Base-by-base conservation (phyloP, 2,888 invertebrate genomes). In the Catocala nupta region DNA sequence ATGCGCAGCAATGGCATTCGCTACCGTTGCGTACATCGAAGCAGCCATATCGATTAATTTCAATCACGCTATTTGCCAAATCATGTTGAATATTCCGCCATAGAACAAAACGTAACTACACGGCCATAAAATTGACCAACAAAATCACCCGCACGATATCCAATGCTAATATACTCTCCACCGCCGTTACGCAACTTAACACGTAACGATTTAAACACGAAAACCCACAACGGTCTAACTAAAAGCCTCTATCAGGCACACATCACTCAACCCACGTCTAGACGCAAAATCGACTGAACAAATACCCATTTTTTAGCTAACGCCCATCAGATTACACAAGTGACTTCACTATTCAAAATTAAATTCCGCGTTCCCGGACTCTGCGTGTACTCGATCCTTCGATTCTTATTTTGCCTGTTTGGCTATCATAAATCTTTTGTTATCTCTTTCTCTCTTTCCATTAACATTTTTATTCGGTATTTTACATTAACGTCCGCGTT, bases 361-460 rank as follows among this genome's bases (percentile, higher is more conserved):
- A 78, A 78, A 79, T 76, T 71, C 64, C 59, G 36, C 62, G 54
- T 59, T 48, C 65, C 64, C 59, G 50, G 49, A 13, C 50, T 7
- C 33, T 13, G 50, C 34, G 50, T 58, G 50, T 58, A 39, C 65
- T 72, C 69, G 63, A 73, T 75, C 65, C 68, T 53, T 73, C 60
- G 53, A 71, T 77, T 79, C 75, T 80, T 78, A 76, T 81, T 83
- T 81, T 68, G 73, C 73, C 75, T 76, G 77, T 82, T 84, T 76
- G 68, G 71, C 61, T 75, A 73, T 77, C 78, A 82, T 84, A 82
- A 85, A 85, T 85, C 82, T 81, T 74, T 52, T 71, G 79, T 80
- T 84, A 84, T 84, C 83, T 84, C 81, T 73, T 71, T 70, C 69
- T 39, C 70, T 73, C 71, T 82, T 83, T 78, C 78, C 83, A 83